A percentile compares a stretch with the other conserved stretches of the same genome.
Evolutionary conservation across 2,113 vertebrate genomes (phyloP).

Genomic region (Chauna torquata): DNA sequence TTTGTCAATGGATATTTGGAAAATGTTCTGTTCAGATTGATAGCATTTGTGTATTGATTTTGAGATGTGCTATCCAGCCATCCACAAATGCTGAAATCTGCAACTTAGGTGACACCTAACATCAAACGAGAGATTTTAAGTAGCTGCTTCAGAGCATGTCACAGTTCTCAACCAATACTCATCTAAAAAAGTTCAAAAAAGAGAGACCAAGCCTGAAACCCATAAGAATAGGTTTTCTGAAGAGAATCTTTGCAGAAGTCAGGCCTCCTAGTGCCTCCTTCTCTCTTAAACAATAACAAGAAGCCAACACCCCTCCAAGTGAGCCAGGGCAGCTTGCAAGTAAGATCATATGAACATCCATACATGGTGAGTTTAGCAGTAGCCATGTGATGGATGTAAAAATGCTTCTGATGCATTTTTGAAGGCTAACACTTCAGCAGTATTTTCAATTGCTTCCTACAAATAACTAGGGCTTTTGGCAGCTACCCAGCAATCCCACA

Average conservation of each 20-base stretch:
- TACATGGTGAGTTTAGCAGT: slow-evolving; percentile 12
- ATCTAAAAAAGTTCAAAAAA: background rate
- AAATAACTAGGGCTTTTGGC: slow-evolving; percentile 22
- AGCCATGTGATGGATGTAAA: background rate
- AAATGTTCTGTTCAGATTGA: background rate
- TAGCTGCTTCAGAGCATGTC: background rate
- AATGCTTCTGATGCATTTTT: slow-evolving; percentile 36
- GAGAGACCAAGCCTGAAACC: background rate
- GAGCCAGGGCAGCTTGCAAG: background rate
- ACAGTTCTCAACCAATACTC: background rate
- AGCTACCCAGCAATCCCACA: slow-evolving; percentile 21
- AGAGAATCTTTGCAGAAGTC: background rate
- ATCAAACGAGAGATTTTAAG: background rate
- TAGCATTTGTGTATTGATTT: background rate
- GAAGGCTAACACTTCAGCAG: slow-evolving; percentile 28
- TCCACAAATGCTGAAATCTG: background rate
- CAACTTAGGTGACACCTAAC: background rate
- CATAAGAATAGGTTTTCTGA: background rate
- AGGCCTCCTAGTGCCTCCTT: background rate
- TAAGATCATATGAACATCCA: background rate
- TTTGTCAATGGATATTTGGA: background rate
- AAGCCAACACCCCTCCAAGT: background rate
- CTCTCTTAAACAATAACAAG: background rate
- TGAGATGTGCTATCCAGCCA: background rate
- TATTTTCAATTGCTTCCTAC: background rate